Percentiles rank a stretch among this genome's conserved stretches.
Evolutionary conservation across 2,113 vertebrate species (phyloP).

Genomic region (Tragulus kanchil): DNA sequence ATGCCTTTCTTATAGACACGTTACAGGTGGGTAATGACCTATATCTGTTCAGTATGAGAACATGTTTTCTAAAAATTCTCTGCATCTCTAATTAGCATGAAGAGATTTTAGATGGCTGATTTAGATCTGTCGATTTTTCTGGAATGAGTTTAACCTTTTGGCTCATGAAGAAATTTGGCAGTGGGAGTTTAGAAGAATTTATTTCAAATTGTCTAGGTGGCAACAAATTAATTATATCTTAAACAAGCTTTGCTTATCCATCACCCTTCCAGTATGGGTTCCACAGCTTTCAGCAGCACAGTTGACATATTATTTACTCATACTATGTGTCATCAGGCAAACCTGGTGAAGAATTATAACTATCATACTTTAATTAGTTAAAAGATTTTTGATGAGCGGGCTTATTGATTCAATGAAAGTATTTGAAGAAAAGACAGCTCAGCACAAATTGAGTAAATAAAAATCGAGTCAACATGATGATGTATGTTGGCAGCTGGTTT

Average conservation of each 20-base stretch:
- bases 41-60: background rate
- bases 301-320: slow-evolving; percentile 60
- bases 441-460: slow-evolving; percentile 56
- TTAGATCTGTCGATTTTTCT: slow-evolving; percentile 26
- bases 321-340: slow-evolving; percentile 55
- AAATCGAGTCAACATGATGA: slow-evolving; percentile 33
- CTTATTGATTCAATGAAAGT: slow-evolving; percentile 65
- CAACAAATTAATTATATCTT: slow-evolving; percentile 83
- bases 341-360: slow-evolving; percentile 68
- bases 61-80: background rate
- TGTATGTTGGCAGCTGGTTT: slow-evolving; percentile 55
- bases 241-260: slow-evolving; percentile 74
- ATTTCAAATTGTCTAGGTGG: slow-evolving; percentile 72
- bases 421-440: slow-evolving; percentile 62
- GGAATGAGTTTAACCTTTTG: slow-evolving; percentile 29
- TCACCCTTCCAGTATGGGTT: slow-evolving; percentile 74
- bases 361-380: slow-evolving; percentile 78
- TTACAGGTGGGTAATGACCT: background rate
- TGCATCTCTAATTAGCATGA: background rate
- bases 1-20: background rate
- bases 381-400: background rate
- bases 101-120: background rate
- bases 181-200: slow-evolving; percentile 52
- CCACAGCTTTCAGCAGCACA: slow-evolving; percentile 62
- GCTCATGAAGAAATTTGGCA: slow-evolving; percentile 62